Base-by-base conservation (phyloP, 2,113 vertebrate genomes). In the Hippocampus abdominalis region DNA sequence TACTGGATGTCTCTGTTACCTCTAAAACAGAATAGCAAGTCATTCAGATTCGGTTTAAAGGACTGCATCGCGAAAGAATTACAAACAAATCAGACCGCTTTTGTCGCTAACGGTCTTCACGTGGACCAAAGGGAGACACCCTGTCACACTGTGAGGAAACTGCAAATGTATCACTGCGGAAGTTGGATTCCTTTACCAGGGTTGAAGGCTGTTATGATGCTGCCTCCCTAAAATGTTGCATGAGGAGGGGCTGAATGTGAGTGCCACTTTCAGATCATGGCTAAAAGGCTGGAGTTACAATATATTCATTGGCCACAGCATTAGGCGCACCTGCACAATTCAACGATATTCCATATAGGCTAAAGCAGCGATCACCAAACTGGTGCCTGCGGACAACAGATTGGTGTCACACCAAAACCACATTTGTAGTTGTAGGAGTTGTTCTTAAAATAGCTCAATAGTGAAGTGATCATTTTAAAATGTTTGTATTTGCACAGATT, bases 101-200 rank as follows among this genome's bases (percentile, higher is more conserved):
- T 71, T 72, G 72, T 65, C 62, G 73, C 51, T 44, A 74, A 71
- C 60, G 8, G 60, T 81, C 80, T 68, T 68, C 73, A 53, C 78
- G 80, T 81, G 72, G 78, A 77, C 79, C 20, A 79, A 29, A 74
- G 90, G 91, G 91, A 88, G 91, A 92, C 91, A 91, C 91, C 92
- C 92, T 91, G 89, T 82, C 83, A 83, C 79, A 80, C 83, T 61
- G 68, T 75, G 76, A 74, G 32, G 69, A 81, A 84, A 79, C 67
- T 78, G 74, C 77, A 77, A 46, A 23, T 67, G 79, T 77, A 86
- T 86, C 86, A 90, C 86, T 91, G 91, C 91, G 91, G 90, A 93
- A 93, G 91, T 91, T 83, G 74, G 84, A 89, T 84, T 89, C 86
- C 85, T 81, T 83, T 85, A 81, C 79, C 73, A 76, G 54, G 73